These are phyloP conservation scores for Pachymerium ferrugineum DNA, from an alignment of 2,888 invertebrate species.

Conservation along the genomic window DNA sequence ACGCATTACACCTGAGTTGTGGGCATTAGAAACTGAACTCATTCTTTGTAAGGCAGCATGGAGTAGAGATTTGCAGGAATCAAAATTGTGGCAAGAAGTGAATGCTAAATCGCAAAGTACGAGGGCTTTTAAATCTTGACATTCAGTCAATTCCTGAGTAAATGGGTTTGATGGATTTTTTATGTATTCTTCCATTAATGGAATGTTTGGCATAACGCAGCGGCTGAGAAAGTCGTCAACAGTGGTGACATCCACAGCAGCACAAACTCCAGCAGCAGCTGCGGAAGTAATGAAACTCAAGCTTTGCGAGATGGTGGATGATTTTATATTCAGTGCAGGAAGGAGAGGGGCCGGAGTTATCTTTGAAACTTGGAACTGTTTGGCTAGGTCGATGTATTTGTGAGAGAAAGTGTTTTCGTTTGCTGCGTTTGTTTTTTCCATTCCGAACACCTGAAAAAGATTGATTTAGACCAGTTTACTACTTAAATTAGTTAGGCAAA, in stretches of 20 bases:
- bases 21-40: neutral
- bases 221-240: neutral
- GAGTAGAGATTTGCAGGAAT: neutral
- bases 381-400: neutral
- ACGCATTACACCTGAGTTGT: neutral
- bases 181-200: neutral
- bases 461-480: no score
- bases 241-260: neutral
- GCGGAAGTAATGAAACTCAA: neutral
- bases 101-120: neutral
- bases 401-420: neutral
- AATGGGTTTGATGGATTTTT: neutral
- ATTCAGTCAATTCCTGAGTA: neutral
- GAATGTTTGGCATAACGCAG: neutral
- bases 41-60: neutral
- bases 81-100: neutral
- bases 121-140: neutral
- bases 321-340: neutral
- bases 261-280: neutral
- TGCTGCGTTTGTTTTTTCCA: neutral
- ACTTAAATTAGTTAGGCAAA: neutral
- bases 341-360: neutral
- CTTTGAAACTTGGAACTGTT: neutral
- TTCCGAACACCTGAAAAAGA: slow-evolving; percentile 8
- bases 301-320: neutral